Base-by-base conservation (phyloP, 2,797 vertebrate genomes). In the Urocyon cinereoargenteus region DNA sequence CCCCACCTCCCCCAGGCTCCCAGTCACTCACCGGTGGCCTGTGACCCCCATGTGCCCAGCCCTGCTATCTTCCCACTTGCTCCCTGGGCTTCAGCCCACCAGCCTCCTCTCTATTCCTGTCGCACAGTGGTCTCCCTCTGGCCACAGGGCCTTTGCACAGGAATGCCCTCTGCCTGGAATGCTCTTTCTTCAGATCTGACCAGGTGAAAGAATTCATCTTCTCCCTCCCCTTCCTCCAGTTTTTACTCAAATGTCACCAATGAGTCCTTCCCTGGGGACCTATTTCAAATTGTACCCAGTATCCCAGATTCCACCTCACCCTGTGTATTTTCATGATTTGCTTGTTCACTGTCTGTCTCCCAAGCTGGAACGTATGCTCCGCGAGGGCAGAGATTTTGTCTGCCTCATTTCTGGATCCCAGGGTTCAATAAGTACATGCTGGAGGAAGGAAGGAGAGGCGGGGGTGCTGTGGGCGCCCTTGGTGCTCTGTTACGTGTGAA, bases 71-170 rank as follows among this genome's bases (percentile, higher is more conserved):
- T 51, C 36, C 13, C 18, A 28, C 16, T 22, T 24, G 31, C 45
- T 51, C 14, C 36, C 59, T 26, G 28, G 45, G 19, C 31, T 66
- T n/a, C 19, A 66, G 82, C 28, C 36, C 57, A 21, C n/a, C 36
- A 8, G 75, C 34, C 34, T 72, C 21, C 19, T 31, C 8, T 21
- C n/a, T 62, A 15, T 72, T 45, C 62, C 26, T 62, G 45, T 40
- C 70, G 16, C 86, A 55, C 5, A 13, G 6, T 24, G 11, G 34
- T 28, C 34, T 75, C 49, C n/a, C 4, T 13, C 16, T 61, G 59
- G 31, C 81, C 81, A 70, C 72, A 68, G 68, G 84, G 22, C 66
- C 72, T 85, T 85, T 81, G 78, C 78, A 59, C 21, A 16, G 55
- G 55, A n/a, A 34, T 79, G 34, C 22, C n/a, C 78, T 57, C 53